Conservation (phyloP, 2,113 vertebrate genomes). For the Cichladusa arquata region DNA sequence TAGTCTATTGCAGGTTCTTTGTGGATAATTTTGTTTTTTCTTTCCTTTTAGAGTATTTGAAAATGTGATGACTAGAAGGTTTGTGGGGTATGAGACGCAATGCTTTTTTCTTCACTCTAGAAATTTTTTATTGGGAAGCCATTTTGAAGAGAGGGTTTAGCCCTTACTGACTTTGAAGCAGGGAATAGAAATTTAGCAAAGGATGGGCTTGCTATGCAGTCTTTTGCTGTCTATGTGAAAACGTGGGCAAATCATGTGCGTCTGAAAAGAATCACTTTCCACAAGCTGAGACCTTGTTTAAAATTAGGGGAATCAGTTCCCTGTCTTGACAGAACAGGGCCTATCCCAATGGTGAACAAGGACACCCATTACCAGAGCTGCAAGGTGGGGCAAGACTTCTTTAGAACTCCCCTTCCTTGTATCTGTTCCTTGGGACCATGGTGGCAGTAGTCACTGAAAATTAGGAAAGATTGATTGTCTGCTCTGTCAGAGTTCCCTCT, state of each 20-base stretch:
- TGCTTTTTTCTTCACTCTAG: not conserved
- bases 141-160: not conserved
- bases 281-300: not conserved
- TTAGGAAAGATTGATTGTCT: not conserved
- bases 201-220: not conserved
- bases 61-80: not conserved
- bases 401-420: not conserved
- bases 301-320: not conserved
- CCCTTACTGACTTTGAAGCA: not conserved
- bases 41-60: not conserved
- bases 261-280: not conserved
- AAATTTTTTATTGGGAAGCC: not conserved
- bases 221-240: not conserved
- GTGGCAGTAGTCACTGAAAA: not conserved
- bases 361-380: not conserved
- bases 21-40: not conserved
- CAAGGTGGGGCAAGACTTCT: not conserved
- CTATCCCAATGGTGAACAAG: not conserved
- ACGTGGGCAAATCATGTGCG: not conserved
- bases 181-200: not conserved
- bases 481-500: not conserved
- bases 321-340: not conserved
- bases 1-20: not conserved
- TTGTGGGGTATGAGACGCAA: not conserved
- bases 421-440: not conserved